Conservation (phyloP, 2,888 invertebrate species). For the Anarsia innoxiella region DNA sequence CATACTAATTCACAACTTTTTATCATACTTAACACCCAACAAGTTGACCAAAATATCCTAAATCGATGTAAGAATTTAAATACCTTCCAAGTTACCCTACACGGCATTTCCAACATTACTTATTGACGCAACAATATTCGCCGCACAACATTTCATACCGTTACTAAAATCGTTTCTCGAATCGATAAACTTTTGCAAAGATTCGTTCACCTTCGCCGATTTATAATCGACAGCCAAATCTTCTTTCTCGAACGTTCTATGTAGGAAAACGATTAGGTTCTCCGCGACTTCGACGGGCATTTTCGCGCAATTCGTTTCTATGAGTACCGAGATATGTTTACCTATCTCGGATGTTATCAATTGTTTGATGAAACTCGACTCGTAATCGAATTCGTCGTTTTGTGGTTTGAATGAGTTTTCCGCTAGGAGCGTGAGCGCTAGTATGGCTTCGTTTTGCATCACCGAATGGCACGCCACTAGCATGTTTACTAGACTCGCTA, state of each 20-base stretch:
- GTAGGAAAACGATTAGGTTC: constrained; percentile 65
- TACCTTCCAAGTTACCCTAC: no score
- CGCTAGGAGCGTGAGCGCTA: constrained; percentile 80
- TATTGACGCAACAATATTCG: constrained; percentile 33
- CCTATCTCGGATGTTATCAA: constrained; percentile 70
- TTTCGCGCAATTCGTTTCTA: constrained; percentile 63
- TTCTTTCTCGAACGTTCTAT: no score
- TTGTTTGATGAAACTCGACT: constrained; percentile 42
- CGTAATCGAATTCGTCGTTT: constrained; percentile 32
- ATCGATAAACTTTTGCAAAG: constrained; percentile 46
- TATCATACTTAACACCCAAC: no score
- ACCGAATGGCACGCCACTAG: constrained; percentile 86
- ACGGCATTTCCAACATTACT: constrained; percentile 22
- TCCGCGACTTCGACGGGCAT: constrained; percentile 67
- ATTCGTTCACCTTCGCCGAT: constrained; percentile 44
- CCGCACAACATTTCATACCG: constrained; percentile 39
- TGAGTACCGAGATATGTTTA: constrained; percentile 59
- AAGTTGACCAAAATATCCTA: no score
- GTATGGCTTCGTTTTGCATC: constrained; percentile 90
- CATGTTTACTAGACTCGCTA: constrained; percentile 88
- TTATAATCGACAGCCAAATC: constrained; percentile 49
- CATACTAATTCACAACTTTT: no score
- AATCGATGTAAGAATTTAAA: no score
- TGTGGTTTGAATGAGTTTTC: constrained; percentile 39
- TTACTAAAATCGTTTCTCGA: constrained; percentile 45